Base-by-base conservation (phyloP, 2,797 vertebrate genomes). In the Siniperca scherzeri region DNA sequence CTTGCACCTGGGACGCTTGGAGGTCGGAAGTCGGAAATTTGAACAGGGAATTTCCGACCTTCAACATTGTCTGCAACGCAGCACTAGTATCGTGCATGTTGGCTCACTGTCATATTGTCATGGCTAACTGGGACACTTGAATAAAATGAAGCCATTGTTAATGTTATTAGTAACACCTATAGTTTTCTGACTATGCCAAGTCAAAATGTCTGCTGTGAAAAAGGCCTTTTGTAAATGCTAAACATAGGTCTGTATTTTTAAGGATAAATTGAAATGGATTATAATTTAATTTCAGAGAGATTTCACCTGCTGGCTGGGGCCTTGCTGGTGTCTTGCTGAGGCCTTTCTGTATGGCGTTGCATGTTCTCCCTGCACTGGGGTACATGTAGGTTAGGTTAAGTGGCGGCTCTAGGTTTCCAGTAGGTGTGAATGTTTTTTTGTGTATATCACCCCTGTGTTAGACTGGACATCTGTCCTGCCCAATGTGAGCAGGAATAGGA, bases 111-210 rank as follows among this genome's bases (percentile, higher is more conserved):
- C 14, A 27, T 16, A 30, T 1, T 61, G 30, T 53, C 17, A 65
- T 21, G 42, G 16, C 38, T 46, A 4, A 27, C 30, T 17, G 17
- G 30, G 4, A 22, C 21, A 66, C 38, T 13, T 22, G 21, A 69
- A 36, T 36, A 46, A 14, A 36, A 42, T 42, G 5, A 36, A 60
- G 17, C 10, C 21, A 38, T 40, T 21, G 9, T 55, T 42, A 30
- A 72, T 44, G 33, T 68, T 36, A 55, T 62, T 17, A 22, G 22
- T 17, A 19, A 55, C 65, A 25, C 77, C 27, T 78, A 61, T 75
- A 36, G 33, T 21, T 74, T 36, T 52, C 33, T 16, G 27, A 60
- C 46, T 30, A 4, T n/a, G 7, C 30, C 10, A 13, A 22, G 17
- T 64, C 25, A 44, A 30, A 59, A 13, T 36, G 9, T 52, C 46